Conservation (phyloP, 2,797 vertebrate genomes). For the Ceryle rudis region DNA sequence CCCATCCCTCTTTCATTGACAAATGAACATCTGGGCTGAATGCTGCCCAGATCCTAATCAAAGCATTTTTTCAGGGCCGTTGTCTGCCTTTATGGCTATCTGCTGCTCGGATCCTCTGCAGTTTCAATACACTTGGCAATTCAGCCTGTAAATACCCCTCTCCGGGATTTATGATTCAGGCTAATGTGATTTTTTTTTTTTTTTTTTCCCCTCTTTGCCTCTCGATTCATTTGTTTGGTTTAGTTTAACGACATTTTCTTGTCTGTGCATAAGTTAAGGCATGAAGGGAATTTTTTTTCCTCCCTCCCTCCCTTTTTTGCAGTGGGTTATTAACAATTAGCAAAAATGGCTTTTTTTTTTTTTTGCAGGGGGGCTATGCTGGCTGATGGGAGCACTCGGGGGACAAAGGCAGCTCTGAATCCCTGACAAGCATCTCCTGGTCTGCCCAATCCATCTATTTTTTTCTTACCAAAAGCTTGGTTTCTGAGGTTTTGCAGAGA, state of each 20-base stretch:
- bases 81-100: conserved; percentile 60
- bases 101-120: not conserved
- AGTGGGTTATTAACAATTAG: not conserved
- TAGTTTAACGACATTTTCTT: conserved; percentile 12
- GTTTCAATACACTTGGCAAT: conserved; percentile 38
- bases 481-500: not conserved
- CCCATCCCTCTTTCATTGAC: conserved; percentile 55
- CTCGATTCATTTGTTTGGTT: conserved; percentile 44
- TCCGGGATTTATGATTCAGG: conserved; percentile 14
- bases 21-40: conserved; percentile 72
- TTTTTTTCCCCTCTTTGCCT: not conserved
- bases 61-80: conserved; percentile 55
- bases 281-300: not conserved
- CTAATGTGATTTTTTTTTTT: conserved; percentile 23
- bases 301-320: not conserved
- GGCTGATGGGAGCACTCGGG: not conserved
- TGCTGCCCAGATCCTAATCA: conserved; percentile 58
- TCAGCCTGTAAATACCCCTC: conserved; percentile 34
- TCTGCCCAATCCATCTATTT: not conserved
- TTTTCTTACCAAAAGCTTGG: not conserved
- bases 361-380: rapidly evolving
- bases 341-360: not conserved
- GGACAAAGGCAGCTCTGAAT: not conserved
- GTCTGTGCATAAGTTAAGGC: not conserved
- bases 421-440: rapidly evolving